Evolutionary conservation across 2,888 invertebrate genomes (phyloP).

Genomic region (Noctua comes): DNA sequence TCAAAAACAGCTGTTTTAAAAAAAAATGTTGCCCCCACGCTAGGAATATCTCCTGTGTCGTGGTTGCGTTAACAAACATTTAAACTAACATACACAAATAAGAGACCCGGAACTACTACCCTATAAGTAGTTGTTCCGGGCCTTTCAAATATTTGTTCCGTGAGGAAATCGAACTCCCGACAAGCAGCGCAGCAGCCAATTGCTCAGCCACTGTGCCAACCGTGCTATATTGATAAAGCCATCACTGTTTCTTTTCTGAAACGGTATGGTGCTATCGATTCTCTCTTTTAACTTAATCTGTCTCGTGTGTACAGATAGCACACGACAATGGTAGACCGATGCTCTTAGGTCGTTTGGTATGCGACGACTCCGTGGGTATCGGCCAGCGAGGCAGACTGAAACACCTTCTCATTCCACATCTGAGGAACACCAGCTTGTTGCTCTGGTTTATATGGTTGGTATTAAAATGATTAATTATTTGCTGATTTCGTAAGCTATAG

Average conservation of each 20-base stretch:
- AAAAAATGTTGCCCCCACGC: not conserved
- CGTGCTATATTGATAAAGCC: not conserved
- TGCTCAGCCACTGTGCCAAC: not conserved
- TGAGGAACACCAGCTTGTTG: conserved; percentile 95
- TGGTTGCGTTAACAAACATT: not conserved
- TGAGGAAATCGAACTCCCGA: not conserved
- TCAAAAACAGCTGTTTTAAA: not conserved
- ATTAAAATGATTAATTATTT: not conserved
- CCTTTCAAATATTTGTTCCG: not conserved
- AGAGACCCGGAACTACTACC: not conserved
- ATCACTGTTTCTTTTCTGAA: not conserved
- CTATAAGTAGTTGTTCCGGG: too few species aligned
- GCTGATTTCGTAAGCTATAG: too few species aligned
- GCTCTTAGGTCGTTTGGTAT: conserved; percentile 95
- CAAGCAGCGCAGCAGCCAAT: not conserved
- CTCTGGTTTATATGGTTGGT: conserved; percentile 97
- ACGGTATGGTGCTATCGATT: not conserved
- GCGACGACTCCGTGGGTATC: conserved; percentile 92
- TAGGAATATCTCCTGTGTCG: not conserved
- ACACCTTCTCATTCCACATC: conserved; percentile 94
- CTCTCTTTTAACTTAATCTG: not conserved
- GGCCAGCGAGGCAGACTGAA: conserved; percentile 92
- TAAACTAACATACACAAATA: not conserved
- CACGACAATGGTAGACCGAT: conserved; percentile 97
- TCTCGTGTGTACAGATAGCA: conserved; percentile 91